Conservation (phyloP, 2,888 invertebrate species). For the Sclerodermus sp. region DNA sequence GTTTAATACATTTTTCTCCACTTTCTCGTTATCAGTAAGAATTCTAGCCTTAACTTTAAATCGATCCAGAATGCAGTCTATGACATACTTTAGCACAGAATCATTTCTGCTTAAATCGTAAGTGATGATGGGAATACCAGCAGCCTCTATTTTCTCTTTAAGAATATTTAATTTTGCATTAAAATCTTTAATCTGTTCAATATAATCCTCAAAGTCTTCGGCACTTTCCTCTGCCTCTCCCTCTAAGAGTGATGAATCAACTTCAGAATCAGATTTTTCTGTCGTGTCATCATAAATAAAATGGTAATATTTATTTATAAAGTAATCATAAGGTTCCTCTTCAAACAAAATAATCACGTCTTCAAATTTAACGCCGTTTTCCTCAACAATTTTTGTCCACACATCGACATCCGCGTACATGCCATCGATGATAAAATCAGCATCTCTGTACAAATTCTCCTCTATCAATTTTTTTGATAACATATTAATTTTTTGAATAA, state of each 20-base stretch:
- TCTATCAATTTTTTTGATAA: constrained; percentile 40
- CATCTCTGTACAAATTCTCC: constrained; percentile 39
- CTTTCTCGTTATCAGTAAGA: constrained; percentile 1
- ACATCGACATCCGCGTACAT: constrained; percentile 61
- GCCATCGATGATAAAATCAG: constrained; percentile 67
- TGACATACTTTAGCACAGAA: no score
- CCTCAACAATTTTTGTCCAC: constrained; percentile 58
- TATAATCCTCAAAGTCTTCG: background rate
- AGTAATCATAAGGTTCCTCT: constrained; percentile 56
- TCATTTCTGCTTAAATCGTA: no score
- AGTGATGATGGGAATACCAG: no score
- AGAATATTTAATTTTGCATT: no score
- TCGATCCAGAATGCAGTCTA: no score
- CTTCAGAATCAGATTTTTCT: constrained; percentile 1
- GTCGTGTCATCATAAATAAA: background rate
- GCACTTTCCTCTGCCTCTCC: constrained; percentile 4
- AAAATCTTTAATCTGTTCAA: background rate
- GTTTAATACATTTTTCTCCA: constrained; percentile 22
- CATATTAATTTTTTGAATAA: constrained; percentile 53
- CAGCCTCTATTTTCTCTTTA: no score
- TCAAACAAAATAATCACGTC: constrained; percentile 63
- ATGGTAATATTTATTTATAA: constrained; percentile 40
- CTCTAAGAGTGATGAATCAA: background rate
- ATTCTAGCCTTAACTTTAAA: no score
- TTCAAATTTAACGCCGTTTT: constrained; percentile 60